phyloP scores from a whole-genome alignment of 2,797 vertebrate species.

The Perodicticus potto region DNA sequence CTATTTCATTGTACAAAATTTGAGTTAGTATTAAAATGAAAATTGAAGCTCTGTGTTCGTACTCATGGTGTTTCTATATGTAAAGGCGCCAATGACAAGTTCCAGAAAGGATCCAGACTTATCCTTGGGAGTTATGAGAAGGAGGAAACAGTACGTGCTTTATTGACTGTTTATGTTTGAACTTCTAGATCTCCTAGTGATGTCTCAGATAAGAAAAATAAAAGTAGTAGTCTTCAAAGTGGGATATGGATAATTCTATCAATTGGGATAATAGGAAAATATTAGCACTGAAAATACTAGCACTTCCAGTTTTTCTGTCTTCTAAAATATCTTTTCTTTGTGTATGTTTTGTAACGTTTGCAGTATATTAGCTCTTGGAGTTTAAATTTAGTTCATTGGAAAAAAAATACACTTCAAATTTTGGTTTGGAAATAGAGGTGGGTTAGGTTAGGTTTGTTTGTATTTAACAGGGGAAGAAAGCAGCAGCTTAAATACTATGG shows the following conservation, averaged over 20 bases:
- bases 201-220: not conserved
- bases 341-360: not conserved
- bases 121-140: not conserved
- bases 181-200: not conserved
- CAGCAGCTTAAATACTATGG: not conserved
- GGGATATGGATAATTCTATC: not conserved
- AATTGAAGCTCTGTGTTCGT: not conserved
- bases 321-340: not conserved
- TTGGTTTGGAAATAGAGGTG: not conserved
- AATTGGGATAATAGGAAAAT: not conserved
- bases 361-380: not conserved
- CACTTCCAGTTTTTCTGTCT: not conserved
- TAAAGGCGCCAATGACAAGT: not conserved
- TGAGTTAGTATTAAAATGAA: slow-evolving; percentile 37
- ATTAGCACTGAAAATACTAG: not conserved
- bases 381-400: not conserved
- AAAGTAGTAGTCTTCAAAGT: not conserved
- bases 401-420: not conserved
- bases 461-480: not conserved
- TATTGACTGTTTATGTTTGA: not conserved
- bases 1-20: slow-evolving; percentile 41
- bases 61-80: not conserved
- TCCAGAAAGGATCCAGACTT: not conserved
- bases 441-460: not conserved
- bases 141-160: not conserved